Evolutionary conservation across 2,888 invertebrate genomes (phyloP), one percentile per base, ranked within the genome.

Genomic region (Colletes collaris): DNA sequence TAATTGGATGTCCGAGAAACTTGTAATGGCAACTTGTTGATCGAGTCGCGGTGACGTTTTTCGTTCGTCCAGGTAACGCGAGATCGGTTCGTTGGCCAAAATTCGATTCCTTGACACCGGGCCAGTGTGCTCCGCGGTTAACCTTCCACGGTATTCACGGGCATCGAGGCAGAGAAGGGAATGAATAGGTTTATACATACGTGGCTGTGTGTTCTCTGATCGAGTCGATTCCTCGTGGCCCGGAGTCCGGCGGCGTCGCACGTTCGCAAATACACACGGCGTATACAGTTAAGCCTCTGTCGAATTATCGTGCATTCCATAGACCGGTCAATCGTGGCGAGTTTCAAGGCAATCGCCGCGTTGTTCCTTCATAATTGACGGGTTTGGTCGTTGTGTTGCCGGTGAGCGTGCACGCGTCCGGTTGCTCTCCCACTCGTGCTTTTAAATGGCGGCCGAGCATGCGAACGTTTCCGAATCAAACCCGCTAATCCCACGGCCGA

Each of bases 261-360:
- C 60, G 75, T 77, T 64, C 71, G 79, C 82, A 76, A 78, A 64
- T 69, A 83, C 71, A 68, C 66, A 55, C 76, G 37, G 72, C 76
- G 53, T 75, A 58, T 19, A 81, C 83, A 79, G 87, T 88, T 88
- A 88, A 84, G 86, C 84, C 40, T 40, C 40, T 68, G 55, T 72
- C 85, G 88, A 88, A 89, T 88, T 88, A 88, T 77, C 83, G 60
- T 44, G 77, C 74, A 58, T 75, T 68, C 77, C 72, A 68, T 75
- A 66, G 70, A 13, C 62, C 70, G 70, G 37, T 35, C 76, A 66
- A 69, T 76, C 68, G 64, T 56, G 52, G 69, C 53, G 60, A 46
- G 59, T 53, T 59, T 37, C 53, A 59, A 56, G 68, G 60, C 62
- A 70, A 65, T 79, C 70, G 63, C 56, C n/a, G 10, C 66, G 68